These are phyloP conservation scores for Tachina lurida DNA, from an alignment of 2,888 invertebrate genomes.

Conservation along the genomic window DNA sequence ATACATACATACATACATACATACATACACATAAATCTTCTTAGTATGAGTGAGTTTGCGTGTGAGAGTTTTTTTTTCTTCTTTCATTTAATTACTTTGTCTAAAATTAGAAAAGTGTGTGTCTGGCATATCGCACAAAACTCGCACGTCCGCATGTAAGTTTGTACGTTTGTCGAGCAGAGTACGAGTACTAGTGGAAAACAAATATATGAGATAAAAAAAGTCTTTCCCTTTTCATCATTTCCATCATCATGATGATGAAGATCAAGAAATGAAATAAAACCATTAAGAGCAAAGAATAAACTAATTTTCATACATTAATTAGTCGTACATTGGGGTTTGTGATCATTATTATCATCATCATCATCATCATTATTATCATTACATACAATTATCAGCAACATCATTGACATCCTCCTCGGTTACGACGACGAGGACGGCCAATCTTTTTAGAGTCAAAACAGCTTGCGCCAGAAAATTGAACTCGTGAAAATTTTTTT, in stretches of 20 bases:
- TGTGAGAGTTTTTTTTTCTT: conserved; percentile 59
- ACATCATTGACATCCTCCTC: conserved; percentile 49
- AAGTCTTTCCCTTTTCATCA: conserved; percentile 65
- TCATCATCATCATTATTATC: conserved; percentile 25
- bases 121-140: conserved; percentile 80
- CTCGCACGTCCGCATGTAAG: conserved; percentile 56
- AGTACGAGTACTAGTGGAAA: conserved; percentile 55
- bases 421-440: conserved; percentile 62
- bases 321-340: conserved; percentile 23
- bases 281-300: conserved; percentile 24
- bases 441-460: conserved; percentile 63
- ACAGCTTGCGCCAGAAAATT: conserved; percentile 72
- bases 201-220: conserved; percentile 25
- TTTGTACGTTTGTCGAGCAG: conserved; percentile 65
- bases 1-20: neutral
- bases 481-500: conserved; percentile 69
- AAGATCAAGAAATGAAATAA: conserved; percentile 46
- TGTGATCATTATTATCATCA: conserved; percentile 34
- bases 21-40: neutral
- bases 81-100: conserved; percentile 81
- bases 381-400: conserved; percentile 7
- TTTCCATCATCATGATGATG: conserved; percentile 43
- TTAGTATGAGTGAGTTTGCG: conserved; percentile 4
- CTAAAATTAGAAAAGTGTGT: conserved; percentile 83
- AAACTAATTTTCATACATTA: conserved; percentile 47